phyloP scores from a whole-genome alignment of 2,797 vertebrate genomes.

The Pseudochirops corinnae region DNA sequence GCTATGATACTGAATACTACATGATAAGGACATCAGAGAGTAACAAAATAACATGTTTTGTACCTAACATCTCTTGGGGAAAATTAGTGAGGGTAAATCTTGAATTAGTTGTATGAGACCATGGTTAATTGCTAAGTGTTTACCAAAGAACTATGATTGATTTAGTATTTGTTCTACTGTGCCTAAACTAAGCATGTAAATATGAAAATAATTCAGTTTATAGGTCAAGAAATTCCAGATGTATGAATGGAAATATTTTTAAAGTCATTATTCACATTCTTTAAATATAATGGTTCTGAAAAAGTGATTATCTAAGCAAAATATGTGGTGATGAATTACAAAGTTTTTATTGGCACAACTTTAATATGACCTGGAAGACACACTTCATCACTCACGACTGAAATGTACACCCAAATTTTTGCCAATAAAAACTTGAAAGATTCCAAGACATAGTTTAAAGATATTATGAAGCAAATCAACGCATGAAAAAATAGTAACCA shows the following conservation, averaged over 20 bases:
- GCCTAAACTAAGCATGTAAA: slow-evolving; percentile 18
- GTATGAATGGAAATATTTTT: slow-evolving; percentile 13
- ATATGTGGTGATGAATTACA: slow-evolving; percentile 15
- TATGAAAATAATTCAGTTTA: slow-evolving; percentile 53
- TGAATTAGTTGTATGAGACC: background rate
- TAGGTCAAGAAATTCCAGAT: slow-evolving; percentile 30
- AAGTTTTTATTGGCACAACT: slow-evolving; percentile 50
- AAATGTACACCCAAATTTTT: slow-evolving; percentile 44
- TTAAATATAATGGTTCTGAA: slow-evolving; percentile 49
- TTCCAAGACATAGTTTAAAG: slow-evolving; percentile 43
- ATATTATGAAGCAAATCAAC: background rate
- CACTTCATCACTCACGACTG: slow-evolving; percentile 54
- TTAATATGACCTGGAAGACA: slow-evolving; percentile 57
- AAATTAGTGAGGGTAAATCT: background rate
- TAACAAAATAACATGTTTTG: background rate
- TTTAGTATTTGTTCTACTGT: background rate
- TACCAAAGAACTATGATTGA: background rate
- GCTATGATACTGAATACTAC: background rate
- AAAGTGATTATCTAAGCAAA: slow-evolving; percentile 35
- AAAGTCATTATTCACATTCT: slow-evolving; percentile 47
- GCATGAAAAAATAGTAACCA: background rate
- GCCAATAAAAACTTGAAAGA: slow-evolving; percentile 59
- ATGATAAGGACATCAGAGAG: background rate
- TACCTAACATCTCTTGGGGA: background rate
- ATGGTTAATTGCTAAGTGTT: background rate